Conservation (phyloP, 2,113 vertebrate species). For the Laticauda laticaudata region DNA sequence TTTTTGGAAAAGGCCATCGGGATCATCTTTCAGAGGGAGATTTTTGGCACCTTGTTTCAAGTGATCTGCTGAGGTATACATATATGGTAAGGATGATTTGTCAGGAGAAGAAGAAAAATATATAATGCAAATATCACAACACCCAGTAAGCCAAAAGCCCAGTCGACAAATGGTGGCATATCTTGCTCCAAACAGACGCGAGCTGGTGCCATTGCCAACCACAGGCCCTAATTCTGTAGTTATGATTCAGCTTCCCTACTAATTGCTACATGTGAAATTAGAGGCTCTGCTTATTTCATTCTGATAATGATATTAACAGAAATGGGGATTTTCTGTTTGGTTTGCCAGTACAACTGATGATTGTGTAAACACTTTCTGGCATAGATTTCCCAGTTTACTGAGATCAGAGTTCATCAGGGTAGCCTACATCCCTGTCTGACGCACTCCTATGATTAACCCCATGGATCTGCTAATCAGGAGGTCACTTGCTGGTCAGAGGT, state of each 20-base stretch:
- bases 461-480: conserved; percentile 68
- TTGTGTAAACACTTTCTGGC: conserved; percentile 60
- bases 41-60: neutral
- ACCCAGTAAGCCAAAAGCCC: neutral
- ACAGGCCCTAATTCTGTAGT: conserved; percentile 34
- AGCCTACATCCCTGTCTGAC: conserved; percentile 19
- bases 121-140: neutral
- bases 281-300: conserved; percentile 41
- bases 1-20: neutral
- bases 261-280: conserved; percentile 20
- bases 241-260: conserved; percentile 16
- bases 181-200: neutral
- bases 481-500: conserved; percentile 74
- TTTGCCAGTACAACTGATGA: conserved; percentile 50
- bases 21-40: neutral
- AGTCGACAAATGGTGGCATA: conserved; percentile 5
- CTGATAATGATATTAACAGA: neutral
- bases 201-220: conserved; percentile 39
- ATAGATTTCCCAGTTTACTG: conserved; percentile 65
- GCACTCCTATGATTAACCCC: conserved; percentile 63
- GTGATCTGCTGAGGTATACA: neutral
- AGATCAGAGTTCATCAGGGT: conserved; percentile 52
- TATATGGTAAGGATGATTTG: neutral
- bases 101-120: neutral
- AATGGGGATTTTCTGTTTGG: conserved; percentile 37